Conservation (phyloP, 2,797 vertebrate genomes). For the Crenuchus spilurus region DNA sequence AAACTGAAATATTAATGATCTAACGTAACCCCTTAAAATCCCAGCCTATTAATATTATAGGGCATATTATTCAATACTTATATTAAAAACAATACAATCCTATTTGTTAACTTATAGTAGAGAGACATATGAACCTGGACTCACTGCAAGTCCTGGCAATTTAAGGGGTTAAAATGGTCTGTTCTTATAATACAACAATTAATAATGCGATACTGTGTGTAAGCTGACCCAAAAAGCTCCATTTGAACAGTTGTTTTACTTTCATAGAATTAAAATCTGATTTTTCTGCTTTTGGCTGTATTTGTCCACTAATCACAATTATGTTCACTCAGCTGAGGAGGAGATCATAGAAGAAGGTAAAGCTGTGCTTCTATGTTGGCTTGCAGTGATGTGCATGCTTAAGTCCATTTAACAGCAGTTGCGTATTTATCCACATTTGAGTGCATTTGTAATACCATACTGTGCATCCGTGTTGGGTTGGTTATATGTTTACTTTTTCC, state of each 20-base stretch:
- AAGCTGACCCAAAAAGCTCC: neutral
- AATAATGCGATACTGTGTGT: constrained; percentile 13
- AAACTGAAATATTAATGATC: neutral
- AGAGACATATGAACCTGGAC: too few relatives aligned
- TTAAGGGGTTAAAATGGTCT: neutral
- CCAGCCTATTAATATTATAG: too few relatives aligned
- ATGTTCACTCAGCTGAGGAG: constrained; percentile 64
- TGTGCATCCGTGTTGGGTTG: too few relatives aligned
- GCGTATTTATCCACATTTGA: neutral
- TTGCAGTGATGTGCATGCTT: constrained; percentile 40
- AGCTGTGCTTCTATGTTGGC: constrained; percentile 50
- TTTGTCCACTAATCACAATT: constrained; percentile 62
- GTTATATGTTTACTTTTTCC: too few relatives aligned
- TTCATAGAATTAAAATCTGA: constrained; percentile 14
- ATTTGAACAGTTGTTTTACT: neutral
- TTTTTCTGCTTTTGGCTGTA: constrained; percentile 33
- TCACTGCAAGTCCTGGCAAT: neutral
- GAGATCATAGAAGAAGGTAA: constrained; percentile 61
- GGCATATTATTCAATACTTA: too few relatives aligned
- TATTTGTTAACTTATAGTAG: too few relatives aligned
- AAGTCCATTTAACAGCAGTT: constrained; percentile 16
- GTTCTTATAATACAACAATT: constrained; percentile 12
- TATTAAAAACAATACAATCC: too few relatives aligned
- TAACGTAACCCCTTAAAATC: neutral
- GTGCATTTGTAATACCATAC: too few relatives aligned